Evolutionary conservation across 2,797 vertebrate species (phyloP), one percentile per base, ranked within the genome.

Genomic region (Aeoliscus strigatus): DNA sequence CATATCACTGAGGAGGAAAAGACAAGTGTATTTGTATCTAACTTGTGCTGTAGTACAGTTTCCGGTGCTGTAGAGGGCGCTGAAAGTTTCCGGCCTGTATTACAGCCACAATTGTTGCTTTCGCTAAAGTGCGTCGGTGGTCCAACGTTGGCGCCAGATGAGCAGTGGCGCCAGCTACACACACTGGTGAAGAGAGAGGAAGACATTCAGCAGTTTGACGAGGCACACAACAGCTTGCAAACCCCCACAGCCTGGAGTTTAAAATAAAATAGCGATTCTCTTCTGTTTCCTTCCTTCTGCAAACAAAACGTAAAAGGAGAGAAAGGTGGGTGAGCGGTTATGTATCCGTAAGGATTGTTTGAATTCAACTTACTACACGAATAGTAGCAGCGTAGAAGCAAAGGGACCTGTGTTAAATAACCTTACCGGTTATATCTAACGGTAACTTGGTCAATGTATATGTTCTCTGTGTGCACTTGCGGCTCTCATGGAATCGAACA

Each of bases 121-220:
- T 71, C 63, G 77, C 68, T 80, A 73, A 81, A 82, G 76, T 79
- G 69, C 67, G 77, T 80, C 63, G 52, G 66, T 70, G 9, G 72
- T 76, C 74, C 74, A 72, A 62, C 81, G 78, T 90, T 90, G 88
- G 88, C 87, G 88, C 85, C 87, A 87, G 88, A 86, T 84, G 86
- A 86, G 80, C 87, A 55, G 86, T 85, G 87, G 85, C 81, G 86
- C 82, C 81, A 86, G 86, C 83, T 65, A 72, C 67, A 67, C 70
- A 77, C 60, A 70, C 46, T 79, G 61, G 45, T 42, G 36, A 52
- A 34, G 47, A 65, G 53, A 75, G 66, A 56, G 56, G 49, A 60
- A 60, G 60, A 60, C 57, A 47, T 65, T 55, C 49, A 71, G 50
- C 57, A 70, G 40, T 58, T 36, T 44, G 56, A 67, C 60, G 51